Conservation (phyloP, 2,888 invertebrate species). For the Caenorhabditis sp. region DNA sequence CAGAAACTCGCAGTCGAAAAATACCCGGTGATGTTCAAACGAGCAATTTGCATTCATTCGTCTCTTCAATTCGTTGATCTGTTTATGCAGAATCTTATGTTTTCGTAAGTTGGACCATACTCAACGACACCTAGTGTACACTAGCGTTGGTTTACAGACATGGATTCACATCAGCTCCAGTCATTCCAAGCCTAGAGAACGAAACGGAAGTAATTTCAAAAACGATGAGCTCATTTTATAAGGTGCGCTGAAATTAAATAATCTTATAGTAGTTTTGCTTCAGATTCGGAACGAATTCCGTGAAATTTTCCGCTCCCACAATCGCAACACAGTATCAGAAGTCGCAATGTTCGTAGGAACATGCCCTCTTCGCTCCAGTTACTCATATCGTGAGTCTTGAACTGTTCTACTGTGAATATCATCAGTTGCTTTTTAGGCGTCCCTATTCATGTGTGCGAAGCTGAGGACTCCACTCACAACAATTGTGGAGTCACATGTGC, state of each 20-base stretch:
- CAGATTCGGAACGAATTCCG: slow-evolving; percentile 66
- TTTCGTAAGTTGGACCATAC: slow-evolving; percentile 48
- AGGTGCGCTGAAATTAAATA: slow-evolving; percentile 3
- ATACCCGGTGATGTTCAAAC: slow-evolving; percentile 47
- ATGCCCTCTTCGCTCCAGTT: slow-evolving; percentile 66
- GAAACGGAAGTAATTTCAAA: slow-evolving; percentile 4
- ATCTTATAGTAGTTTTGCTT: no score
- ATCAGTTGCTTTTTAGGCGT: slow-evolving; percentile 56
- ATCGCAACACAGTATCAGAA: slow-evolving; percentile 47
- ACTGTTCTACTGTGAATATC: no score
- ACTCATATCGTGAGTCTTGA: slow-evolving; percentile 69
- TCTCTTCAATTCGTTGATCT: slow-evolving; percentile 66
- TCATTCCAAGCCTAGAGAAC: slow-evolving; percentile 33
- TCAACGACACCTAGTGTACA: no score
- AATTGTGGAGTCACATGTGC: slow-evolving; percentile 65
- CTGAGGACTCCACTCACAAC: slow-evolving; percentile 49
- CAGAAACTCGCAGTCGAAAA: neutral
- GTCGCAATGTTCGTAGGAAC: slow-evolving; percentile 60
- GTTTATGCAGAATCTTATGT: slow-evolving; percentile 60
- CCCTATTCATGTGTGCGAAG: slow-evolving; percentile 62
- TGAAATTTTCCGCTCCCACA: slow-evolving; percentile 61
- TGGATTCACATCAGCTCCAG: slow-evolving; percentile 52
- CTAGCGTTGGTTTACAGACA: slow-evolving; percentile 56
- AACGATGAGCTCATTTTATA: slow-evolving; percentile 35
- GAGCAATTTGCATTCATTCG: slow-evolving; percentile 64